Evolutionary conservation across 2,888 invertebrate species (phyloP), one percentile per base, ranked within the genome.

Genomic region (Cerastis leucographa): DNA sequence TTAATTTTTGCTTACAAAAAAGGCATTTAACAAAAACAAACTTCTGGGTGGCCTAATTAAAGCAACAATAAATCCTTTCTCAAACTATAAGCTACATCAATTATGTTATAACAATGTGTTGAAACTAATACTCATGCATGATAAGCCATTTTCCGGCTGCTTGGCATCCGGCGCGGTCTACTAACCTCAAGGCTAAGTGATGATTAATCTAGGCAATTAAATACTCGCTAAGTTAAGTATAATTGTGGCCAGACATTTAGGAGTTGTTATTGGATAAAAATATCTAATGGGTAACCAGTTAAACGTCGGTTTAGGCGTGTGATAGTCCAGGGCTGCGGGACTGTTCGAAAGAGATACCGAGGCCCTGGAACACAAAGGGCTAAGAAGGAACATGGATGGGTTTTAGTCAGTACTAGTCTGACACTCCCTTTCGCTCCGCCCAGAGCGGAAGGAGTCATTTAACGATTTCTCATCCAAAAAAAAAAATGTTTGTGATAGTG

Each of bases 151-250:
- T 87, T 88, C 86, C 88, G 85, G 85, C 70, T 84, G 71, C 86
- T 87, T 67, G 61, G 59, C 71, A 72, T 67, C 46, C 78, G 42
- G 64, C 62, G 62, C 83, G 88, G 88, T 91, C 91, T 89, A 86
- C 74, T 91, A 88, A 71, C 65, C 71, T 8, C 88, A 90, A 91
- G 91, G 90, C 66, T 84, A 69, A 40, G 35, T 46, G 25, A 61
- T 78, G 78, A 85, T 85, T 83, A 80, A 87, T 76, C 67, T 64
- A 46, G 25, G 66, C 77, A 77, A 81, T 87, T 87, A 81, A 79
- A 74, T 67, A 54, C 49, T 62, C 79, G 76, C 78, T 77, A 74
- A 80, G 68, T 84, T 76, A 42, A 0, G 46, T 85, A 67, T n/a
- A n/a, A n/a, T 17, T 72, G 81, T 85, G 80, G 70, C 85, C 77